Evolutionary conservation across 2,797 vertebrate genomes (phyloP).

Genomic region (Gymnocypris eckloni): DNA sequence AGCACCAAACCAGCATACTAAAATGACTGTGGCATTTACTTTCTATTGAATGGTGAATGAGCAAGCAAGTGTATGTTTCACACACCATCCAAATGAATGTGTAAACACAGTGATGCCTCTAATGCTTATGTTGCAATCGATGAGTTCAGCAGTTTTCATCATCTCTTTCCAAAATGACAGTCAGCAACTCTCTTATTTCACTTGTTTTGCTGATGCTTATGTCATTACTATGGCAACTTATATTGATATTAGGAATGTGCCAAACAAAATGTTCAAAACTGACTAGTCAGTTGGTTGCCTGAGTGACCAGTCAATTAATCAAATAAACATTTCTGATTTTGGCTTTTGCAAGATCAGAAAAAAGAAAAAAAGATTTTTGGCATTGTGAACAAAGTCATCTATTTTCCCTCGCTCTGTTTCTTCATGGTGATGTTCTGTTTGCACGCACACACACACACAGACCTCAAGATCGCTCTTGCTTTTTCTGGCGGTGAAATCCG

Average conservation of each 20-base stretch:
- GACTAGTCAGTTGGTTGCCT: not conserved
- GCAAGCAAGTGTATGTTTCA: not conserved
- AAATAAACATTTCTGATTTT: not conserved
- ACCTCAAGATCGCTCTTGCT: constrained; percentile 3
- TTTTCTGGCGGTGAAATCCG: constrained; percentile 25
- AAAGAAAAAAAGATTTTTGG: not conserved
- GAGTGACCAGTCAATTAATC: not conserved
- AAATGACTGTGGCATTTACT: not conserved
- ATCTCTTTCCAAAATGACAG: not conserved
- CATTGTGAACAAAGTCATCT: not conserved
- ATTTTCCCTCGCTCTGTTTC: not conserved
- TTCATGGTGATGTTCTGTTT: not conserved
- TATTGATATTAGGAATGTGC: not conserved
- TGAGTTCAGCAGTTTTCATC: constrained; percentile 5
- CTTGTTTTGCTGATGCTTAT: not conserved
- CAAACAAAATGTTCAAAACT: not conserved
- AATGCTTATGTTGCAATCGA: not conserved
- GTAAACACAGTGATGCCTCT: constrained; percentile 19
- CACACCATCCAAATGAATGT: not conserved
- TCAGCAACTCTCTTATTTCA: constrained; percentile 9
- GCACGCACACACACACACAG: not conserved
- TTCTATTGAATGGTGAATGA: not conserved
- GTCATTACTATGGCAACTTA: not conserved
- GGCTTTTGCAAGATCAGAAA: not conserved
- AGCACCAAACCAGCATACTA: not conserved